Evolutionary conservation across 2,113 vertebrate species (phyloP), one percentile per base, ranked within the genome.

Genomic region (Brachyhypopomus occidentalis): DNA sequence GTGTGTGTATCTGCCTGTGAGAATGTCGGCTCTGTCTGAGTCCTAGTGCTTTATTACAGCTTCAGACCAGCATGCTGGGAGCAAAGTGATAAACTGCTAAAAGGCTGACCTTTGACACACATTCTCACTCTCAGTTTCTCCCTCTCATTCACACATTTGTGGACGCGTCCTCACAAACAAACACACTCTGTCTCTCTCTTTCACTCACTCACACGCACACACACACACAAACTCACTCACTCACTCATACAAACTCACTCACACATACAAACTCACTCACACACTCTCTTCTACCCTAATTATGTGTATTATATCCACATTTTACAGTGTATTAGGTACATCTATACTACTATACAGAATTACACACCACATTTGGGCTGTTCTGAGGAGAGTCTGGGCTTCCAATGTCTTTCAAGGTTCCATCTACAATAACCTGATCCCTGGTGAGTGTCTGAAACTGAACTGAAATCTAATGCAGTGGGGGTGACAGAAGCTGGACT

Each of bases 11-110:
- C 55, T n/a, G 16, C 25, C 34, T 52, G 19, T 12, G 34, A n/a
- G 63, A 86, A 81, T 74, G 81, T 76, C 71, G 75, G 52, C 45
- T 85, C 30, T 72, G 25, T 45, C 25, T 23, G 70, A 52, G 16
- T 79, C 55, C 30, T 76, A 83, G 52, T 62, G 25, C 69, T 63
- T 84, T 34, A 83, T 73, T 69, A 76, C 30, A 63, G 78, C 30
- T 71, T 52, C 48, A 77, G 78, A 80, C 48, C 72, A 23, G 11
- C 64, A 76, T 7, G 7, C 45, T 71, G 38, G 20, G 58, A 76
- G 73, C n/a, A 6, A 84, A 55, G 72, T 34, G 72, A 82, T 63
- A 45, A 41, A 38, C 60, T 23, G 9, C 41, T 30, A 71, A 27
- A 62, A 69, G 52, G 58, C 64, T 52, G 20, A 59, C 38, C 38